Percentiles rank a stretch among this genome's conserved stretches.
Evolutionary conservation across 2,797 vertebrate genomes (phyloP).

Genomic region (Uromys caudimaculatus): DNA sequence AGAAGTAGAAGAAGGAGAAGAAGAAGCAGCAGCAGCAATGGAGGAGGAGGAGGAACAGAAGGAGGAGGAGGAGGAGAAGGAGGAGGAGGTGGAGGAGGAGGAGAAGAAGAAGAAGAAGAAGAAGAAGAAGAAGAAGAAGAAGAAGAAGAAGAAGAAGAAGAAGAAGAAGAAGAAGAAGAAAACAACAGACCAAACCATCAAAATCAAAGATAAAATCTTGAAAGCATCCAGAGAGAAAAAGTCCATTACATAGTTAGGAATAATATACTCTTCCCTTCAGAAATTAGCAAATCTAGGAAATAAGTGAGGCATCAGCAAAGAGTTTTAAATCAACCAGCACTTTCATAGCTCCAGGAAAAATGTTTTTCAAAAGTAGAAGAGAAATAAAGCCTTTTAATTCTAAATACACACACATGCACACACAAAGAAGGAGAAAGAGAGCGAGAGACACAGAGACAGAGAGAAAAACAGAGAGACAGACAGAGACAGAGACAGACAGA

Average conservation of each 20-base stretch:
- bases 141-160: too few species aligned
- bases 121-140: too few species aligned
- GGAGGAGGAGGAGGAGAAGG: rapidly evolving
- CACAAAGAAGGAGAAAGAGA: too few species aligned
- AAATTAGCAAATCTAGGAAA: neutral
- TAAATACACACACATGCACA: neutral
- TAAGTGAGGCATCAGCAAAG: neutral
- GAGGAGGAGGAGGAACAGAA: too few species aligned
- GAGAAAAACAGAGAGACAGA: neutral
- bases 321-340: neutral
- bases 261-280: neutral
- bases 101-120: rapidly evolving
- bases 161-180: too few species aligned
- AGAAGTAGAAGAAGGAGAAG: too few species aligned
- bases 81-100: too few species aligned
- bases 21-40: too few species aligned
- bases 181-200: neutral
- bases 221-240: neutral
- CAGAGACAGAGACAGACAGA: neutral
- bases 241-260: neutral
- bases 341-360: neutral
- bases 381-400: neutral
- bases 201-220: neutral
- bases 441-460: too few species aligned
- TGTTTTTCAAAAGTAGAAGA: neutral